These are phyloP conservation scores for Eucera pruinosa DNA, from an alignment of 2,888 invertebrate species.

Conservation along the genomic window DNA sequence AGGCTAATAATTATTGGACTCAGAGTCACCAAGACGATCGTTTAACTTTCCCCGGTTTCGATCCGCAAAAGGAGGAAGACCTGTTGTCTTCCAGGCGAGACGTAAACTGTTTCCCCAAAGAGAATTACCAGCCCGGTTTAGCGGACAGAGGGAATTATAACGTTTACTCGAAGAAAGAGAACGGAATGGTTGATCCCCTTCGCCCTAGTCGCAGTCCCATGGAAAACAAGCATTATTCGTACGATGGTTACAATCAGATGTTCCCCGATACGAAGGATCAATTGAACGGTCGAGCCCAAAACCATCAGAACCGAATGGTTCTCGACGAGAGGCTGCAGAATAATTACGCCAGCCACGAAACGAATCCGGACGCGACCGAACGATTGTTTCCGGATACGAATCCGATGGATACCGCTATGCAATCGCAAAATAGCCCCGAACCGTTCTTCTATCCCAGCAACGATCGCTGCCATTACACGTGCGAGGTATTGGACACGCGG, in stretches of 20 bases:
- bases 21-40: constrained; percentile 70
- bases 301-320: constrained; percentile 58
- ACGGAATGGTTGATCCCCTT: constrained; percentile 58
- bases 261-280: constrained; percentile 58
- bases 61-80: constrained; percentile 68
- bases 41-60: constrained; percentile 69
- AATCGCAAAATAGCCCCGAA: constrained; percentile 76
- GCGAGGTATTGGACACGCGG: constrained; percentile 81
- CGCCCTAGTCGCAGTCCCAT: constrained; percentile 77
- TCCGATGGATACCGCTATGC: constrained; percentile 58
- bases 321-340: constrained; percentile 73
- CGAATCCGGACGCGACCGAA: constrained; percentile 58
- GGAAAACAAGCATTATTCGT: constrained; percentile 54
- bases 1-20: constrained; percentile 72
- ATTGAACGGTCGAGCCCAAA: constrained; percentile 54
- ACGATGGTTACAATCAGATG: constrained; percentile 65
- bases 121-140: constrained; percentile 48
- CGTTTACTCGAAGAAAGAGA: constrained; percentile 63
- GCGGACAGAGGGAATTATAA: constrained; percentile 41
- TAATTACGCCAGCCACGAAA: constrained; percentile 68
- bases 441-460: constrained; percentile 77
- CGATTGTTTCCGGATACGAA: constrained; percentile 71
- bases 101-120: constrained; percentile 53
- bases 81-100: constrained; percentile 52
- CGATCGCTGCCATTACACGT: constrained; percentile 81